These are phyloP conservation scores for Calameuta pallipes DNA, from an alignment of 2,888 invertebrate species.

Conservation along the genomic window DNA sequence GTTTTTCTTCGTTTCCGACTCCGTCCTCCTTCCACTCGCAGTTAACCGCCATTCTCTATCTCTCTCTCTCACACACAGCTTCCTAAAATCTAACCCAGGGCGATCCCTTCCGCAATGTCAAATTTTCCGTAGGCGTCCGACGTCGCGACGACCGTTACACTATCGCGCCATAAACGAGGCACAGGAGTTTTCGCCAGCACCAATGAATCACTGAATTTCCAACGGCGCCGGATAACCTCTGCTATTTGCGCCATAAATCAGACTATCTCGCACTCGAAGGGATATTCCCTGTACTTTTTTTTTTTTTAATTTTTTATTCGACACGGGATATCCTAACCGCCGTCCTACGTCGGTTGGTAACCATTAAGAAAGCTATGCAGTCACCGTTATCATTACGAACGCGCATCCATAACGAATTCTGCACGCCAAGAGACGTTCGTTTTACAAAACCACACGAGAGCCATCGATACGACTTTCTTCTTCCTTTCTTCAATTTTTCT, in stretches of 20 bases:
- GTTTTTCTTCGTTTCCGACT: too few relatives aligned
- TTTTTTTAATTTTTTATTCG: constrained; percentile 48
- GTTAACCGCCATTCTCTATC: constrained; percentile 15
- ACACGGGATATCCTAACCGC: background rate
- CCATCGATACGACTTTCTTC: too few relatives aligned
- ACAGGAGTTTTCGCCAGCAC: constrained; percentile 4
- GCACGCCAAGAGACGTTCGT: too few relatives aligned
- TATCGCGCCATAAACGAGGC: too few relatives aligned
- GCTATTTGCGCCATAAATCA: constrained; percentile 60
- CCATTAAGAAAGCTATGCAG: too few relatives aligned
- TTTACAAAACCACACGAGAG: too few relatives aligned
- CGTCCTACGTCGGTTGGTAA: too few relatives aligned
- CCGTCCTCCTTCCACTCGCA: constrained; percentile 10
- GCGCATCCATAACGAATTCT: too few relatives aligned
- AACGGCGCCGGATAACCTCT: constrained; percentile 54
- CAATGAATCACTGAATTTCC: constrained; percentile 60
- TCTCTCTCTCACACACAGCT: constrained; percentile 9
- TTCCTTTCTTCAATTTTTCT: too few relatives aligned
- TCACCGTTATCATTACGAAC: too few relatives aligned
- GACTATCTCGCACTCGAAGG: constrained; percentile 39
- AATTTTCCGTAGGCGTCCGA: constrained; percentile 18
- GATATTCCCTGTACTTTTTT: constrained; percentile 23
- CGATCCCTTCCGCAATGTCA: constrained; percentile 13
- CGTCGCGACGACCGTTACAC: too few relatives aligned
- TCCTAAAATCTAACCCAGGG: constrained; percentile 5